phyloP scores from a whole-genome alignment of 2,888 invertebrate genomes.

The Trachelus stipa region DNA sequence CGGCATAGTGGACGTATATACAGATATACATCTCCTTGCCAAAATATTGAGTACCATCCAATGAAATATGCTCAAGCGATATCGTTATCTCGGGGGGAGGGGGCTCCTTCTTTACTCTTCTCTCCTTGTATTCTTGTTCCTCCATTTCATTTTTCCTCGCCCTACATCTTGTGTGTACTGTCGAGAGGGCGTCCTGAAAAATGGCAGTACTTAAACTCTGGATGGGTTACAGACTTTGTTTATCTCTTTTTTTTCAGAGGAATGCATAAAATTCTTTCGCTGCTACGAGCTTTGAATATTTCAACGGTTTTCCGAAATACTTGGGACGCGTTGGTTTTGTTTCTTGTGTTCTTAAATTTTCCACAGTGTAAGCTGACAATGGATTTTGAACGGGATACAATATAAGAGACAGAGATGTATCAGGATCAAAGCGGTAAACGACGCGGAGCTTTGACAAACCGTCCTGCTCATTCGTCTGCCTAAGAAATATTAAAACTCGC shows the following conservation, averaged over 20 bases:
- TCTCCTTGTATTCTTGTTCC: not conserved
- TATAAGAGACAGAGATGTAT: too few relatives aligned
- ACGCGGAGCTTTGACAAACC: too few relatives aligned
- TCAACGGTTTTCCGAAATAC: not conserved
- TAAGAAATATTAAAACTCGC: too few relatives aligned
- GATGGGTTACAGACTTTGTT: not conserved
- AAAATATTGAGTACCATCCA: not conserved
- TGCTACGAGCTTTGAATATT: not conserved
- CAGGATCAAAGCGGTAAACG: too few relatives aligned
- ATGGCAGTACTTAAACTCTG: not conserved
- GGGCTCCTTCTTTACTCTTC: not conserved
- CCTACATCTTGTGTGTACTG: not conserved
- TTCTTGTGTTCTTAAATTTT: too few relatives aligned
- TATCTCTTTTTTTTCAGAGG: not conserved
- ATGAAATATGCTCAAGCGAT: not conserved
- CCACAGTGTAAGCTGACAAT: too few relatives aligned
- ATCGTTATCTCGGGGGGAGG: not conserved
- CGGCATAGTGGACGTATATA: not conserved
- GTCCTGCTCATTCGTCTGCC: too few relatives aligned
- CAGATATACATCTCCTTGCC: not conserved
- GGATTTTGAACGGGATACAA: too few relatives aligned
- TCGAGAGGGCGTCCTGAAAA: not conserved
- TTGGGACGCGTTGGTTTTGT: not conserved
- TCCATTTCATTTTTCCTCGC: not conserved
- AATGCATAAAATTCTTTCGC: not conserved